Evolutionary conservation across 2,888 invertebrate genomes (phyloP).

Genomic region (Agrypnus murinus): DNA sequence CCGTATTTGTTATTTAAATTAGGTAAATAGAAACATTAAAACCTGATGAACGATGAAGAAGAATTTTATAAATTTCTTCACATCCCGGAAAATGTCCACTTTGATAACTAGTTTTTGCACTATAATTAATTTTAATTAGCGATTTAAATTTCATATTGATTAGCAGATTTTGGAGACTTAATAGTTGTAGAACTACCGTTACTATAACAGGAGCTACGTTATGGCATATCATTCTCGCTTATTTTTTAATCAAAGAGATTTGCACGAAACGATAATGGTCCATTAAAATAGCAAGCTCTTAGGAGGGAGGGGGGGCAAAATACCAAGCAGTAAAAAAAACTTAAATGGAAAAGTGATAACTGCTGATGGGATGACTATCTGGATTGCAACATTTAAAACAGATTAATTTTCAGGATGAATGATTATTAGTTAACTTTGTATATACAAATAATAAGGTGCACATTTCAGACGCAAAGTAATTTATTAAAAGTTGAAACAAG

Average conservation of each 20-base stretch:
- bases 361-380: background rate
- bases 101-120: conserved; percentile 7
- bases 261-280: background rate
- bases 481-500: conserved; percentile 32
- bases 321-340: background rate
- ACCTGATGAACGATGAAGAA: too few species aligned
- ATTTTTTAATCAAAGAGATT: background rate
- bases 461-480: background rate
- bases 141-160: conserved; percentile 6
- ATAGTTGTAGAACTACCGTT: background rate
- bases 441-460: conserved; percentile 7
- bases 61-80: too few species aligned
- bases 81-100: background rate
- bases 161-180: background rate
- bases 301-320: too few species aligned
- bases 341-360: too few species aligned
- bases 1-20: too few species aligned
- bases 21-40: too few species aligned
- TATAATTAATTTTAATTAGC: conserved; percentile 7
- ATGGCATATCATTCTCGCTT: background rate
- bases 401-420: background rate
- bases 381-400: background rate
- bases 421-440: background rate
- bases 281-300: too few species aligned
- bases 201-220: background rate